phyloP scores from a whole-genome alignment of 2,888 invertebrate genomes.

The Dromius quadrimaculatus region DNA sequence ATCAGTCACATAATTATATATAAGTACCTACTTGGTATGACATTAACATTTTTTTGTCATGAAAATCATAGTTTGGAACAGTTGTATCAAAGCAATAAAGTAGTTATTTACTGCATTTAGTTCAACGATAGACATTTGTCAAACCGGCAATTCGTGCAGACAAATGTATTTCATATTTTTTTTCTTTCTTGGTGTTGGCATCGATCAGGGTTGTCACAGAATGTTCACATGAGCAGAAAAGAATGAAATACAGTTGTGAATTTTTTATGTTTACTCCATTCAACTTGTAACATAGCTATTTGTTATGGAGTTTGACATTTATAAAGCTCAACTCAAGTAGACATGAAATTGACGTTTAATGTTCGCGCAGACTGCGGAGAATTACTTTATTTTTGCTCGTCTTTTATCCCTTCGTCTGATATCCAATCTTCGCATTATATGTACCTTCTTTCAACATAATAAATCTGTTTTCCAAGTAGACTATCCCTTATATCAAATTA shows the following conservation, averaged over 20 bases:
- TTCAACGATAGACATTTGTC: too few relatives aligned
- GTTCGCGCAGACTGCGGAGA: background rate
- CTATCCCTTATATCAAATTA: too few relatives aligned
- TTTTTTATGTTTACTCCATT: slow-evolving; percentile 32
- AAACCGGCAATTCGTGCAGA: background rate
- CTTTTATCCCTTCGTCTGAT: slow-evolving; percentile 6
- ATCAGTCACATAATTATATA: too few relatives aligned
- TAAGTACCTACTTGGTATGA: too few relatives aligned
- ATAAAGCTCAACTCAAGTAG: slow-evolving; percentile 29
- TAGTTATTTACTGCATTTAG: too few relatives aligned
- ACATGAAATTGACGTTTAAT: slow-evolving; percentile 34
- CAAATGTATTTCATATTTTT: slow-evolving; percentile 26
- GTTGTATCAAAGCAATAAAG: too few relatives aligned
- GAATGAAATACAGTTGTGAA: slow-evolving; percentile 28
- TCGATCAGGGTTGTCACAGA: slow-evolving; percentile 26
- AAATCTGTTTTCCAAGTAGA: too few relatives aligned
- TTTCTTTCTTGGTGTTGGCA: slow-evolving; percentile 12
- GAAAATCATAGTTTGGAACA: too few relatives aligned
- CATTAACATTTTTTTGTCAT: too few relatives aligned
- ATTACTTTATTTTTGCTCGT: slow-evolving; percentile 18
- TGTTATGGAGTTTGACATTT: slow-evolving; percentile 34
- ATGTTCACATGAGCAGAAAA: slow-evolving; percentile 1
- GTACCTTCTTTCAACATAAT: background rate
- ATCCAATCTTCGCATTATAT: background rate
- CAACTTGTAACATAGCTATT: slow-evolving; percentile 30